Percentiles rank a stretch among this genome's conserved stretches.
These are phyloP conservation scores for Aphaenogaster ashmeadi DNA, from an alignment of 1,140 invertebrate species.

Conservation along the genomic window DNA sequence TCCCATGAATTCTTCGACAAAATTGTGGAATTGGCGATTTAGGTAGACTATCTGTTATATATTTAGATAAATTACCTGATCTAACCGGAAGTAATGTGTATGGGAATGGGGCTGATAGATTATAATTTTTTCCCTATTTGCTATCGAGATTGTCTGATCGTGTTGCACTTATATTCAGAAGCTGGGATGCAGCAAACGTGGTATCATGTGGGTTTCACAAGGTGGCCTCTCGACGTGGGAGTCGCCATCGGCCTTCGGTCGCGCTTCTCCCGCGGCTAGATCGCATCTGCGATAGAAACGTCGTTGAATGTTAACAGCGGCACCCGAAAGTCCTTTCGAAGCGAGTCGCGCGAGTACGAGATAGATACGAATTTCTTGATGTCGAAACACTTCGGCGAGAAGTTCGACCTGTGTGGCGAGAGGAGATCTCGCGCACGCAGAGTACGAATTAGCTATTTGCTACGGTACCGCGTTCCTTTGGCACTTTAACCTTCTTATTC, in stretches of 20 bases:
- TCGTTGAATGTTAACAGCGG: slow-evolving; percentile 42
- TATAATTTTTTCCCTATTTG: slow-evolving; percentile 16
- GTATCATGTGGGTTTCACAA: not conserved
- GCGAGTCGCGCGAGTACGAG: slow-evolving; percentile 18
- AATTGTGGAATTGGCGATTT: not conserved
- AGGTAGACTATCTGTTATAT: not conserved
- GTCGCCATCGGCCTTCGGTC: slow-evolving; percentile 7
- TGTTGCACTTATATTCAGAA: slow-evolving; percentile 28
- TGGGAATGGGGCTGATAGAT: not conserved
- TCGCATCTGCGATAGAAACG: slow-evolving; percentile 41
- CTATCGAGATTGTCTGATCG: slow-evolving; percentile 17
- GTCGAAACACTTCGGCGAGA: slow-evolving; percentile 69
- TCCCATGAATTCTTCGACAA: not conserved
- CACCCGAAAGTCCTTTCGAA: slow-evolving; percentile 28
- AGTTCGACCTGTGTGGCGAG: slow-evolving; percentile 73
- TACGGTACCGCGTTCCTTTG: slow-evolving; percentile 76
- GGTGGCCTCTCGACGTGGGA: slow-evolving; percentile 23
- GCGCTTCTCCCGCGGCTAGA: slow-evolving; percentile 19
- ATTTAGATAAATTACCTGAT: not conserved
- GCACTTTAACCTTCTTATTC: slow-evolving; percentile 76
- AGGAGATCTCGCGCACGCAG: slow-evolving; percentile 71
- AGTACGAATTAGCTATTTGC: slow-evolving; percentile 80
- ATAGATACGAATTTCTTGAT: slow-evolving; percentile 69
- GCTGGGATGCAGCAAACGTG: slow-evolving; percentile 5
- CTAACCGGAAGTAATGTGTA: not conserved